Evolutionary conservation across 2,888 invertebrate species (phyloP).

Genomic region (Spatulosminthurus flaviceps): DNA sequence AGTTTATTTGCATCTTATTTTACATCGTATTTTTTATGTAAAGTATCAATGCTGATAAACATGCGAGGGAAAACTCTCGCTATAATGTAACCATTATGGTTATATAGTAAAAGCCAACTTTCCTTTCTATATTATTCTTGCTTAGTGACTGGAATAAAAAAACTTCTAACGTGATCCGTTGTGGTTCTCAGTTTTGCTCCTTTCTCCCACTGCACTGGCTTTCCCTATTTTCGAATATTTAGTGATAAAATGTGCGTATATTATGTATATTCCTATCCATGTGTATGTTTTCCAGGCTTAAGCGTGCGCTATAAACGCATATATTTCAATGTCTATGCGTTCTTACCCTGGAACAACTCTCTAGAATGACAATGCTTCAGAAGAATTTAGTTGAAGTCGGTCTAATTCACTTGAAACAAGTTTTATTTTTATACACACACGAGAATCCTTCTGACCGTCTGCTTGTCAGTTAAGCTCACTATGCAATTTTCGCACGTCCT

Average conservation of each 20-base stretch:
- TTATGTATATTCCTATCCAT: no score
- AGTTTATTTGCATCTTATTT: not conserved
- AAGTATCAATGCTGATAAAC: not conserved
- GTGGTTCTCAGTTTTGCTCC: not conserved
- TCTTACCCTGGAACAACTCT: not conserved
- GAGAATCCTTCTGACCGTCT: not conserved
- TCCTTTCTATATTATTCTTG: not conserved
- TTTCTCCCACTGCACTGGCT: not conserved
- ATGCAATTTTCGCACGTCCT: slow-evolving; percentile 13
- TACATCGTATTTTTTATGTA: not conserved
- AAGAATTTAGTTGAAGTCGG: slow-evolving; percentile 25
- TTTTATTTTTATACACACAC: slow-evolving; percentile 7
- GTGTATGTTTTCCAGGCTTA: no score
- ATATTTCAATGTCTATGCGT: not conserved
- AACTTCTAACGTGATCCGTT: not conserved
- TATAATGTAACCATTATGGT: not conserved
- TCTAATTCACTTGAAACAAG: slow-evolving; percentile 28
- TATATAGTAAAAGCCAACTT: not conserved
- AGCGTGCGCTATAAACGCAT: no score
- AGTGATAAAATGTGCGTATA: not conserved
- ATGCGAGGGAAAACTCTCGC: not conserved
- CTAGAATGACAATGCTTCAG: slow-evolving; percentile 28
- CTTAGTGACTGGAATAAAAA: slow-evolving; percentile 4
- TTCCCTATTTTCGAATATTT: not conserved
- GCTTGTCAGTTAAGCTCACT: slow-evolving; percentile 9